Evolutionary conservation across 2,888 invertebrate genomes (phyloP), one percentile per base, ranked within the genome.

Genomic region (Lasioglossum oenotherae): DNA sequence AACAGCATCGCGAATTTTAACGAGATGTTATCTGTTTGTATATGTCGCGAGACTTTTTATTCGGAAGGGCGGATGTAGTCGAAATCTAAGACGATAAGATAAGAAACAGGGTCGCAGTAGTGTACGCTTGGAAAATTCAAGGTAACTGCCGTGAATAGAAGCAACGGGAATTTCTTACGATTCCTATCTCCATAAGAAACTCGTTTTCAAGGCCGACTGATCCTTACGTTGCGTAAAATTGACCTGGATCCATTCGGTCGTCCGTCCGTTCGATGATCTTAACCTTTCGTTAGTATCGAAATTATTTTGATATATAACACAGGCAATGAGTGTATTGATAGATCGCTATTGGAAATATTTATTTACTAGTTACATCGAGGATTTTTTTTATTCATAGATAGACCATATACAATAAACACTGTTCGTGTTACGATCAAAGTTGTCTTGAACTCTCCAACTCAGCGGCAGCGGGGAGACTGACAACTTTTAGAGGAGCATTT

Each of bases 181-280:
- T 64, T 41, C 14, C 41, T 8, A 78, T 83, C 75, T 72, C 31
- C 53, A 49, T 71, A n/a, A 75, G 72, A 74, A 87, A 86, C 84
- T 82, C 80, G 88, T 87, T 88, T 46, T 81, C 87, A 87, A 86
- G 86, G 88, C 8, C 82, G 74, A 86, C 86, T 76, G 60, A 79
- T 79, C 64, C 71, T 71, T 53, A 31, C 35, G 69, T 69, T 69
- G 35, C 69, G 69, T 69, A 69, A 69, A 69, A 69, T 38, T 69
- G 69, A 69, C 69, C 69, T 69, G 69, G 69, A 38, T 38, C 69
- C 38, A 1, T 31, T 35, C 23, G 16, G 31, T 38, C 41, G 57
- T 23, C 19, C 31, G 23, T 19, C n/a, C 57, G n/a, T 57, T 38
- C 19, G 38, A 23, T 14, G 35, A 57, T 60, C 8, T 27, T 60